Evolutionary conservation across 35 echinoderm and acorn worm genomes (phyloP).

Genomic region (Lytechinus variegatus): DNA sequence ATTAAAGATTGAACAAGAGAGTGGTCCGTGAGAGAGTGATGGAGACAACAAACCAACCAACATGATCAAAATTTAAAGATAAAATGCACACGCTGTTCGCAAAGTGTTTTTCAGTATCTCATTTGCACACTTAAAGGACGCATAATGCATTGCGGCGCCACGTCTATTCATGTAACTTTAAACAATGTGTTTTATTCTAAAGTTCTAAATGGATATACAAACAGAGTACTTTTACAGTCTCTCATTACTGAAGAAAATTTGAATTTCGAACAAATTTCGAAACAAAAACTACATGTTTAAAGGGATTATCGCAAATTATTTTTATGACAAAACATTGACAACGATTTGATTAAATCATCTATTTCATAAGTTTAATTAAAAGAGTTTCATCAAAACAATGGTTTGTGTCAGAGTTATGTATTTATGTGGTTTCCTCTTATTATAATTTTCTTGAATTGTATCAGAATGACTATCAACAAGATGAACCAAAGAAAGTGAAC

Average conservation of each 20-base stretch:
- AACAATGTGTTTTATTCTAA: neutral
- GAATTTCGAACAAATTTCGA: neutral
- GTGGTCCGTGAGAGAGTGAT: slow-evolving; percentile 16
- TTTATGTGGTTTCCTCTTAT: neutral
- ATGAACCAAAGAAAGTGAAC: neutral
- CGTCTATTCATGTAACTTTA: neutral
- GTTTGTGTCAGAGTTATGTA: neutral
- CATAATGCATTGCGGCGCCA: neutral
- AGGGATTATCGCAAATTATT: no score
- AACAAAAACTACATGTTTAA: no score
- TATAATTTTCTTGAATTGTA: neutral
- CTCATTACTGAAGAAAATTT: neutral
- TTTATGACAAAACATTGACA: no score
- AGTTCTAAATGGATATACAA: neutral
- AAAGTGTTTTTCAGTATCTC: neutral
- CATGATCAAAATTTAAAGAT: neutral
- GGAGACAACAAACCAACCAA: slow-evolving; percentile 1
- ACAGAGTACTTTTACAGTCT: neutral
- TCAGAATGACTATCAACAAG: neutral
- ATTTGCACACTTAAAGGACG: neutral
- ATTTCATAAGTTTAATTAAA: neutral
- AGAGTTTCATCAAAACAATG: neutral
- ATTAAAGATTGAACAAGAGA: slow-evolving; percentile 20
- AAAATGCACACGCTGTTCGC: neutral
- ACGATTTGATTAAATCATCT: no score